Evolutionary conservation across 1,140 invertebrate species (phyloP), one percentile per base, ranked within the genome.

Genomic region (Bombus balteatus): DNA sequence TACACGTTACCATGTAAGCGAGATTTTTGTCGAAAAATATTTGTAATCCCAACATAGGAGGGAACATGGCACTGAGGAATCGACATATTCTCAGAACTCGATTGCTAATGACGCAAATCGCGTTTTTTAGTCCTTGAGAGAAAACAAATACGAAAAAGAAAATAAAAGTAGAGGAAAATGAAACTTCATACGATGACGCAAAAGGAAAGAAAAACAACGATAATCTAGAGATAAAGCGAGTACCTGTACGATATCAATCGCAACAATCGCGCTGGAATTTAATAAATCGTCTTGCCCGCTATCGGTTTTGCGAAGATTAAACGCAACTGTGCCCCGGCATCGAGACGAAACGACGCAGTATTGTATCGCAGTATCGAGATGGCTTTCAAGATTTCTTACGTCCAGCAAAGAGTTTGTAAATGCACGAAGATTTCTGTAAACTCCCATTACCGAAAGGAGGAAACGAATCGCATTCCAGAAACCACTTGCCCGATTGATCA

Each of bases 281-380:
- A 37, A 84, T 34, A 57, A 80, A 47, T n/a, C 39, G 34, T 13
- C 5, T 34, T 34, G 28, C 2, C 1, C 32, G 32, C 72, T 85
- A 79, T 80, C 83, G 39, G 13, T 43, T 41, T 4, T 13, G 8
- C 43, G 47, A 25, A 39, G 81, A 83, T 79, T 79, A 72, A 62
- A 66, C 6, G 12, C n/a, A 32, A 15, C 13, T n/a, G 3, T 65
- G n/a, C n/a, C 10, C 28, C 6, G 13, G 28, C 28, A 62, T 9
- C 65, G 65, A 18, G 18, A 8, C 65, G 32, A 34, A n/a, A 77
- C 43, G 68, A 25, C 32, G 65, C 65, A 6, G 47, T 53, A 53
- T 53, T n/a, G n/a, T 15, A 65, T 65, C 62, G 62, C 28, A 15
- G 32, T 32, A 68, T 68, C 34, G 66, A 8, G 0, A 18, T 3